These are phyloP conservation scores for Listrodromus nycthemerus DNA, from an alignment of 2,888 invertebrate species.

Conservation along the genomic window DNA sequence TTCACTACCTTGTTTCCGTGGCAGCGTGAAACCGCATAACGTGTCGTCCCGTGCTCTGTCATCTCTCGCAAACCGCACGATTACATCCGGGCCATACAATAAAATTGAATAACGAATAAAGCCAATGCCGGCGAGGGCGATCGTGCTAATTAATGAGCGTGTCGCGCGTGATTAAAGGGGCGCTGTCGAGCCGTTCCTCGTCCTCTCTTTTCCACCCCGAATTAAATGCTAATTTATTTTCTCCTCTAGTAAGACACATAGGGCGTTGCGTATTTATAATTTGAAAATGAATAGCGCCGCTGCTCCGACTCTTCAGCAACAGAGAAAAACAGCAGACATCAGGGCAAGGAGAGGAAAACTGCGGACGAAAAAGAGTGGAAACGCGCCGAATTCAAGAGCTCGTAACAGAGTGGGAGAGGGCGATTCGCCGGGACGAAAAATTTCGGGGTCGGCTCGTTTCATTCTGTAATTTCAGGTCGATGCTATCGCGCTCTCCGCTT, in stretches of 20 bases:
- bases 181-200: constrained; percentile 20
- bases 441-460: constrained; percentile 66
- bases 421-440: constrained; percentile 70
- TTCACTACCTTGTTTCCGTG: neutral
- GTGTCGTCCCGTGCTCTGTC: constrained; percentile 27
- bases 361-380: constrained; percentile 14
- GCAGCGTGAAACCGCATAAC: neutral
- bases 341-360: constrained; percentile 8
- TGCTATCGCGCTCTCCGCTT: constrained; percentile 65
- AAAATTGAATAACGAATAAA: constrained; percentile 64
- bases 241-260: constrained; percentile 56
- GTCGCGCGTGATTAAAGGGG: constrained; percentile 63
- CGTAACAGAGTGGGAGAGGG: constrained; percentile 59
- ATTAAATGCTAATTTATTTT: constrained; percentile 63
- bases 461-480: constrained; percentile 66
- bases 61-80: constrained; percentile 29
- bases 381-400: constrained; percentile 23
- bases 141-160: constrained; percentile 65
- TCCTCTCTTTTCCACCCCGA: constrained; percentile 34
- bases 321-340: constrained; percentile 46
- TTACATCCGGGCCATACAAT: constrained; percentile 55
- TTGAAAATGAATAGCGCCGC: constrained; percentile 50
- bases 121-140: constrained; percentile 46
- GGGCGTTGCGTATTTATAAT: constrained; percentile 60
- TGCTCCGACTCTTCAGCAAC: constrained; percentile 39